These are phyloP conservation scores for Odontamblyopus lacepedii DNA, from an alignment of 2,797 vertebrate genomes.

Conservation along the genomic window DNA sequence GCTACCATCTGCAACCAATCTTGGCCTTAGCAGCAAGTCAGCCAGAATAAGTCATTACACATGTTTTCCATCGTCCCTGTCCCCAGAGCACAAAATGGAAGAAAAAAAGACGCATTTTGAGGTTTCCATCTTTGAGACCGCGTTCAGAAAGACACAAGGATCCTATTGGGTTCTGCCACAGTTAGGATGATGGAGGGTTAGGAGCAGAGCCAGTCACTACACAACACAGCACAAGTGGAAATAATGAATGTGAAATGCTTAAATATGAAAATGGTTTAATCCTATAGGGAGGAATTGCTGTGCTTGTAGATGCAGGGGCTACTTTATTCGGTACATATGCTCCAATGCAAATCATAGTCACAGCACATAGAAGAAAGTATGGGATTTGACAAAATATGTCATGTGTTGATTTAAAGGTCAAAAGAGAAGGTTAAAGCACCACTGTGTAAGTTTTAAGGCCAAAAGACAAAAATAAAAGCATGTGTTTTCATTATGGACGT, in stretches of 20 bases:
- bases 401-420: too few species aligned
- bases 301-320: constrained; percentile 2
- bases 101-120: constrained; percentile 52
- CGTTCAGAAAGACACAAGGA: constrained; percentile 66
- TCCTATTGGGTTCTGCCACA: constrained; percentile 61
- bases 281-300: constrained; percentile 9
- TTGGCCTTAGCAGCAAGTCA: constrained; percentile 64
- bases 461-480: too few species aligned
- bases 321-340: not conserved
- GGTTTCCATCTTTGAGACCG: constrained; percentile 71
- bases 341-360: not conserved
- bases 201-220: constrained; percentile 49
- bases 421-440: too few species aligned
- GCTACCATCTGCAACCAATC: constrained; percentile 81
- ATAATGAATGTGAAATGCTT: constrained; percentile 48
- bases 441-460: too few species aligned
- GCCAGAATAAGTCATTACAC: constrained; percentile 77
- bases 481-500: too few species aligned
- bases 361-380: too few species aligned
- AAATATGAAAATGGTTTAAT: constrained; percentile 32
- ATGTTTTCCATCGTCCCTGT: constrained; percentile 79
- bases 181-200: constrained; percentile 53
- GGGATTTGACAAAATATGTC: too few species aligned
- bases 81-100: constrained; percentile 56
- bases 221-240: constrained; percentile 56